Percentiles rank a stretch among this genome's conserved stretches.
These are phyloP conservation scores for Phymorhynchus buccinoides DNA, from an alignment of 1,140 invertebrate genomes.

Conservation along the genomic window DNA sequence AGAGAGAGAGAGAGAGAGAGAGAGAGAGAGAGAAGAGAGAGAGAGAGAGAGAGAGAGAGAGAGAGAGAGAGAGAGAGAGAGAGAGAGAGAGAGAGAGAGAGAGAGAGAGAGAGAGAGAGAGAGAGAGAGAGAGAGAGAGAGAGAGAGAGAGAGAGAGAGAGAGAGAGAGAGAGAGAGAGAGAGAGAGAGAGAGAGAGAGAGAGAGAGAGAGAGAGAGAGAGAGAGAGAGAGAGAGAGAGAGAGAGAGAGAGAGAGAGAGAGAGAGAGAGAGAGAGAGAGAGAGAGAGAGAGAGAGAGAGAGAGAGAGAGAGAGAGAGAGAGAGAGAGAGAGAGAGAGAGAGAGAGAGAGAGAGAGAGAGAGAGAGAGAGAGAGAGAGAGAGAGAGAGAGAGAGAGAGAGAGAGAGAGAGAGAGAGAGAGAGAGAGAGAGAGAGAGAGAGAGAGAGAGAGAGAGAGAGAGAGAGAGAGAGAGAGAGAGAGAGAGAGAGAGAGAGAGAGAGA, in stretches of 20 bases:
- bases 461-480: background rate
- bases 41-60: background rate
- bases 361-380: slow-evolving; percentile 31
- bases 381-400: slow-evolving; percentile 33
- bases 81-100: background rate
- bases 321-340: background rate
- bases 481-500: slow-evolving; percentile 11
- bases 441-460: slow-evolving; percentile 19
- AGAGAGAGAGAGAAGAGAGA: background rate
- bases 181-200: background rate
- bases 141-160: background rate
- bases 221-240: background rate
- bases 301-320: too few relatives aligned
- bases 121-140: background rate
- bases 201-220: background rate
- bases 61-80: background rate
- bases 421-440: slow-evolving; percentile 6
- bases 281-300: too few relatives aligned
- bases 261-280: too few relatives aligned
- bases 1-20: background rate
- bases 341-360: background rate
- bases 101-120: background rate
- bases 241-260: too few relatives aligned
- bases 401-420: slow-evolving; percentile 31
- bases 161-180: background rate